phyloP scores from a whole-genome alignment of 2,797 vertebrate species.

The Acanthurus tractus region DNA sequence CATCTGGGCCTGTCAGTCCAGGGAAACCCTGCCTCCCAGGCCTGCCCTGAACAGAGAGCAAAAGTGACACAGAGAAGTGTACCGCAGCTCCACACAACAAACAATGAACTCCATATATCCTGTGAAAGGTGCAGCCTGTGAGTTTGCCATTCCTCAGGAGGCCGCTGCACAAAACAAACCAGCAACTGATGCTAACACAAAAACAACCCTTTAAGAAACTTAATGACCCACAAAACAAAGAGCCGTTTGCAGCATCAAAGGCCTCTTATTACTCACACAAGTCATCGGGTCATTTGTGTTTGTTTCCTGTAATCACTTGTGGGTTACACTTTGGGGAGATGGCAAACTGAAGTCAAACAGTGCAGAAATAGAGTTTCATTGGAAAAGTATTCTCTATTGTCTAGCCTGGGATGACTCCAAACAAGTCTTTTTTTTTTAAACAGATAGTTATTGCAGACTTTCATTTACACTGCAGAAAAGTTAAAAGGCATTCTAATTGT shows the following conservation, averaged over 20 bases:
- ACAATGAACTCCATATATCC: constrained; percentile 29
- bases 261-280: constrained; percentile 48
- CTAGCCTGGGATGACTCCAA: constrained; percentile 50
- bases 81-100: constrained; percentile 42
- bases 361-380: constrained; percentile 37
- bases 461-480: constrained; percentile 15
- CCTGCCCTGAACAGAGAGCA: constrained; percentile 91
- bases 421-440: constrained; percentile 27
- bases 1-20: constrained; percentile 91
- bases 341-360: constrained; percentile 30
- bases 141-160: constrained; percentile 30
- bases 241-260: constrained; percentile 56
- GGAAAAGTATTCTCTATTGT: constrained; percentile 45
- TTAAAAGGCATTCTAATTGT: constrained; percentile 35
- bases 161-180: constrained; percentile 38
- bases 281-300: constrained; percentile 60
- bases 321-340: constrained; percentile 56
- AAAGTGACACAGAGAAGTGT: constrained; percentile 77
- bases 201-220: constrained; percentile 44
- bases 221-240: constrained; percentile 65
- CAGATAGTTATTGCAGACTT: constrained; percentile 13
- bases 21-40: constrained; percentile 92
- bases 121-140: constrained; percentile 31
- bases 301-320: constrained; percentile 58
- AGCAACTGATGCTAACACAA: constrained; percentile 50